Conservation (phyloP, 2,113 vertebrate genomes). For the Patagioenas fasciata region DNA sequence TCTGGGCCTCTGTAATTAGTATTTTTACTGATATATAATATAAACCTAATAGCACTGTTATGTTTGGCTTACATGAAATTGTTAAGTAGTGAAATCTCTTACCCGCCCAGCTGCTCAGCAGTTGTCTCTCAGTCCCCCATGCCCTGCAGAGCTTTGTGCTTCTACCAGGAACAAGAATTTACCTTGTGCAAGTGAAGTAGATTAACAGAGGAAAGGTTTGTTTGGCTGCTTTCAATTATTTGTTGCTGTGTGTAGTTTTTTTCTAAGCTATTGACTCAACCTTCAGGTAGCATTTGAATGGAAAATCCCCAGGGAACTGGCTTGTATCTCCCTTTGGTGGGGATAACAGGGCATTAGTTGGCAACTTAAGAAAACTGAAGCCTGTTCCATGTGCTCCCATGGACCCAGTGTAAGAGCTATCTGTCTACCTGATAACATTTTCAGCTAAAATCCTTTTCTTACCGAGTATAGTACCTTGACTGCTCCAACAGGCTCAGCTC, state of each 20-base stretch:
- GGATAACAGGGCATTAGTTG: neutral
- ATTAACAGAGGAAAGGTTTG: neutral
- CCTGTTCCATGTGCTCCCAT: neutral
- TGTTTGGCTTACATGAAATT: neutral
- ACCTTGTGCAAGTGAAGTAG: neutral
- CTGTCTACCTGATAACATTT: neutral
- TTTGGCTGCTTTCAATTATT: neutral
- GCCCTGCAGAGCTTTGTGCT: neutral
- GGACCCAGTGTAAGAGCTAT: neutral
- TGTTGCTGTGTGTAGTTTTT: neutral
- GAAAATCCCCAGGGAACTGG: neutral
- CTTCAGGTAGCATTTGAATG: neutral
- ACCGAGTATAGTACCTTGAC: neutral
- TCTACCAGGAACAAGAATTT: neutral
- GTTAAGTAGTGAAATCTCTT: slow-evolving; percentile 1
- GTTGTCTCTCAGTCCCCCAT: neutral
- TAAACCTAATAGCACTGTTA: slow-evolving; percentile 45
- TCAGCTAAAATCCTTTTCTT: neutral
- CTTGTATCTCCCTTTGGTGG: neutral
- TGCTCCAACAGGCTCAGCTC: neutral
- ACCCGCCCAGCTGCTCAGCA: slow-evolving; percentile 43
- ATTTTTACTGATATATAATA: slow-evolving; percentile 55
- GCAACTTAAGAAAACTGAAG: neutral
- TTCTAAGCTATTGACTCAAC: neutral
- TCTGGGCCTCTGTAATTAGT: slow-evolving; percentile 15